A percentile compares a stretch with the other conserved stretches of the same genome.
phyloP scores from a whole-genome alignment of 2,113 vertebrate genomes.

The Speoplatyrhinus poulsoni region DNA sequence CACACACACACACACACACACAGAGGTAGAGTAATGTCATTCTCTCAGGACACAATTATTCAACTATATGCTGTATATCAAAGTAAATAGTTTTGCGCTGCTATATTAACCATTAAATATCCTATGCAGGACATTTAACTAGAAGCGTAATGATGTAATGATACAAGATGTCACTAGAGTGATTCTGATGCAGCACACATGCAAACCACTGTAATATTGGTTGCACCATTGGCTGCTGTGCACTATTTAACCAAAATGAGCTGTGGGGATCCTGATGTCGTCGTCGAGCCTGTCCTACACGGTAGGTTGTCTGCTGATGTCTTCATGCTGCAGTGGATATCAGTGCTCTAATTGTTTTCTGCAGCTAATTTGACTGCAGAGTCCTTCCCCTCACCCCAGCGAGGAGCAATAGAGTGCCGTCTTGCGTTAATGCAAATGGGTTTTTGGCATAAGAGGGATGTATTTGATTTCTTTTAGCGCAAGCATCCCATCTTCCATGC shows the following conservation, averaged over 20 bases:
- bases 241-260: background rate
- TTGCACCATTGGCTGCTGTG: background rate
- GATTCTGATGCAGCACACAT: background rate
- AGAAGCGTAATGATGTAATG: too few relatives aligned
- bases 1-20: too few relatives aligned
- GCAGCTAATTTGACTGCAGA: background rate
- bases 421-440: slow-evolving; percentile 53
- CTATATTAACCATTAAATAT: too few relatives aligned
- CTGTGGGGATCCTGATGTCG: too few relatives aligned
- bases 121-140: too few relatives aligned
- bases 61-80: too few relatives aligned
- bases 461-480: slow-evolving; percentile 37
- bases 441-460: slow-evolving; percentile 48
- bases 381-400: slow-evolving; percentile 1
- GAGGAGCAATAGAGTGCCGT: slow-evolving; percentile 21
- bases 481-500: slow-evolving; percentile 33
- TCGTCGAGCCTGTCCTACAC: too few relatives aligned
- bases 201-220: background rate
- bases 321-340: slow-evolving; percentile 33
- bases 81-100: too few relatives aligned
- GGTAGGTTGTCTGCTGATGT: background rate
- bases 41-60: too few relatives aligned
- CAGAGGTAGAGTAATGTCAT: too few relatives aligned
- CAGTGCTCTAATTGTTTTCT: slow-evolving; percentile 1
- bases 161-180: too few relatives aligned